phyloP scores from a whole-genome alignment of 2,888 invertebrate species.

The Neoascia interrupta region DNA sequence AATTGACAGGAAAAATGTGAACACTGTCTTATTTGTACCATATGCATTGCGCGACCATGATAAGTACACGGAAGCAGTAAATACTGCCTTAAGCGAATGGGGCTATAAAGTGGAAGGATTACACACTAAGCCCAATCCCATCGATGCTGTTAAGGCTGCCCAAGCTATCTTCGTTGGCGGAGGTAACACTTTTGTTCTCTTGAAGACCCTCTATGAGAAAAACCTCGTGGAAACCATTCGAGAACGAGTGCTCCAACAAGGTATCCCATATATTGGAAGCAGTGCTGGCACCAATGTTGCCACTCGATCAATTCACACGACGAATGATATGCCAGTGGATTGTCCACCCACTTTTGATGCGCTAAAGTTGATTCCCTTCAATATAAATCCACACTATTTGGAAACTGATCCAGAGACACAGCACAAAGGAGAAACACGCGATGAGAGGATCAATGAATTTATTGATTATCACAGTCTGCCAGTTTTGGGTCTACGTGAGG shows the following conservation, averaged over 20 bases:
- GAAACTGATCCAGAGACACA: slow-evolving; percentile 82
- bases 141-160: slow-evolving; percentile 82
- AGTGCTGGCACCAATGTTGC: slow-evolving; percentile 93
- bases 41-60: slow-evolving; percentile 86
- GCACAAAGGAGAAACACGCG: slow-evolving; percentile 90
- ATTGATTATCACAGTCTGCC: slow-evolving; percentile 82
- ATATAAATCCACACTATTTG: slow-evolving; percentile 92
- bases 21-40: slow-evolving; percentile 86
- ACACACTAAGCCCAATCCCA: slow-evolving; percentile 82
- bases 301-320: slow-evolving; percentile 88
- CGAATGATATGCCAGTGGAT: slow-evolving; percentile 94
- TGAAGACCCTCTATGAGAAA: slow-evolving; percentile 86
- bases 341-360: slow-evolving; percentile 86
- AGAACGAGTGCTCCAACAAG: slow-evolving; percentile 83
- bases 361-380: slow-evolving; percentile 87
- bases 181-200: slow-evolving; percentile 88
- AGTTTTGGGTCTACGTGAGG: slow-evolving; percentile 88
- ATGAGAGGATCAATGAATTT: slow-evolving; percentile 86
- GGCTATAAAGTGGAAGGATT: slow-evolving; percentile 85
- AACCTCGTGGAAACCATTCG: slow-evolving; percentile 84
- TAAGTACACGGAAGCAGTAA: slow-evolving; percentile 83
- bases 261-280: slow-evolving; percentile 87
- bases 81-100: slow-evolving; percentile 83
- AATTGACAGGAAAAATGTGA: slow-evolving; percentile 82
- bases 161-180: slow-evolving; percentile 89